A percentile compares a stretch with the other conserved stretches of the same genome.
Evolutionary conservation across 2,888 invertebrate species (phyloP).

Genomic region (Patella depressa): DNA sequence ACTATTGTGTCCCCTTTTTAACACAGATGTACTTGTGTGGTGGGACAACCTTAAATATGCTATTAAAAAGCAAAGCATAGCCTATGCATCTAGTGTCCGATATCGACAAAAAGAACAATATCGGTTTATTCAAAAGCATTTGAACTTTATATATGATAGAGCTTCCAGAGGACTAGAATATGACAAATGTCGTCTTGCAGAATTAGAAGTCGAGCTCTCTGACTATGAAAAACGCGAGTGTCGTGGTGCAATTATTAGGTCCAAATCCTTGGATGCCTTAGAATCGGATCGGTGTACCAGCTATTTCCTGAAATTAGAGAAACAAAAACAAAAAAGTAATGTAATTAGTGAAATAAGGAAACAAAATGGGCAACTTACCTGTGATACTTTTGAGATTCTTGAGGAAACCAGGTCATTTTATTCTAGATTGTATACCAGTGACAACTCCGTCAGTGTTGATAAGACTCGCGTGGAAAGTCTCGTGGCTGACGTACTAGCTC

Average conservation of each 20-base stretch:
- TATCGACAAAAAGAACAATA: neutral
- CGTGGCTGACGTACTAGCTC: neutral
- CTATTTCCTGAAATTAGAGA: slow-evolving; percentile 25
- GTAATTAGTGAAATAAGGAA: slow-evolving; percentile 15
- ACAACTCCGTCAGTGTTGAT: slow-evolving; percentile 16
- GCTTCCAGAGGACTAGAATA: neutral
- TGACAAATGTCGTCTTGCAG: neutral
- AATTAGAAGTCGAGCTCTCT: neutral
- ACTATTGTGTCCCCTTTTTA: neutral
- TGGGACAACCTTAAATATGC: neutral
- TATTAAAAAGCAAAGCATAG: neutral
- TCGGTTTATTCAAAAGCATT: neutral
- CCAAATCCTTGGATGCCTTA: neutral
- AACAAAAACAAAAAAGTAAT: slow-evolving; percentile 13
- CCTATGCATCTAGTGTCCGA: neutral
- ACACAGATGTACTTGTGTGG: neutral
- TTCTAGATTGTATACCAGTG: slow-evolving; percentile 11
- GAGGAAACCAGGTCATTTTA: slow-evolving; percentile 15
- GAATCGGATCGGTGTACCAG: slow-evolving; percentile 2
- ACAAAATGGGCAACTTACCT: neutral
- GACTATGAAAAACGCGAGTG: neutral
- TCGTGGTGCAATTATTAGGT: neutral
- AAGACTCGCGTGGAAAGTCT: neutral
- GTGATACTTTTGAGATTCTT: neutral
- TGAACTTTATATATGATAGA: neutral